Conservation (phyloP, 2,797 vertebrate species). For the Apogon hyalosoma region DNA sequence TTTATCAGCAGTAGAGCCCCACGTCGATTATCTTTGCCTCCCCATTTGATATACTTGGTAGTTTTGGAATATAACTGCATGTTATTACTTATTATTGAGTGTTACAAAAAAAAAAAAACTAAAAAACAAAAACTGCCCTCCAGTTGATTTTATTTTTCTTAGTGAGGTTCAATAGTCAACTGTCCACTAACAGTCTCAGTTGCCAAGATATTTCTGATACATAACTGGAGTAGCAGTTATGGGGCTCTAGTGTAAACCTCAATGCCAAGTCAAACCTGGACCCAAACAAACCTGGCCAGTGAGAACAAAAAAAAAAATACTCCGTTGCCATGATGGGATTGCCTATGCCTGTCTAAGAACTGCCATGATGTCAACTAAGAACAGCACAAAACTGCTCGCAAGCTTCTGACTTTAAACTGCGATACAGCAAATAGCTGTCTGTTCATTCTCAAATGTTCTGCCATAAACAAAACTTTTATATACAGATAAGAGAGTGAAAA, state of each 20-base stretch:
- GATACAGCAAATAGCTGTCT: not conserved
- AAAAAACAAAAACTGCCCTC: not conserved
- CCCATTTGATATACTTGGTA: not conserved
- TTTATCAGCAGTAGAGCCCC: conserved; percentile 17
- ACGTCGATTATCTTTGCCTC: not conserved
- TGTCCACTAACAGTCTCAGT: not conserved
- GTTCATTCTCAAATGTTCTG: too few relatives aligned
- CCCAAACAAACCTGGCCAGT: conserved; percentile 23
- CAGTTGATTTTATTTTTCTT: not conserved
- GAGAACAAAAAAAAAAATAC: conserved; percentile 34
- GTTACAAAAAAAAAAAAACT: not conserved
- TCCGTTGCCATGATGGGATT: conserved; percentile 29
- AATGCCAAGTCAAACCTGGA: conserved; percentile 47
- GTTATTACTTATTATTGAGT: too few relatives aligned
- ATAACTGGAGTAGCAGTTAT: conserved; percentile 1
- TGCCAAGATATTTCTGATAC: conserved; percentile 5
- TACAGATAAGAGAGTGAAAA: conserved; percentile 10
- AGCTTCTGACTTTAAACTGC: conserved; percentile 8
- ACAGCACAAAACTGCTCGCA: conserved; percentile 46
- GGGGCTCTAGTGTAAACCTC: not conserved
- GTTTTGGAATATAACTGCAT: not conserved
- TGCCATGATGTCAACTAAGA: conserved; percentile 46
- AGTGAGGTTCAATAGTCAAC: not conserved
- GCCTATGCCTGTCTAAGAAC: conserved; percentile 31
- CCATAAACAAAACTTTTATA: conserved; percentile 1